Evolutionary conservation across 2,888 invertebrate genomes (phyloP).

Genomic region (Notodonta ziczac): DNA sequence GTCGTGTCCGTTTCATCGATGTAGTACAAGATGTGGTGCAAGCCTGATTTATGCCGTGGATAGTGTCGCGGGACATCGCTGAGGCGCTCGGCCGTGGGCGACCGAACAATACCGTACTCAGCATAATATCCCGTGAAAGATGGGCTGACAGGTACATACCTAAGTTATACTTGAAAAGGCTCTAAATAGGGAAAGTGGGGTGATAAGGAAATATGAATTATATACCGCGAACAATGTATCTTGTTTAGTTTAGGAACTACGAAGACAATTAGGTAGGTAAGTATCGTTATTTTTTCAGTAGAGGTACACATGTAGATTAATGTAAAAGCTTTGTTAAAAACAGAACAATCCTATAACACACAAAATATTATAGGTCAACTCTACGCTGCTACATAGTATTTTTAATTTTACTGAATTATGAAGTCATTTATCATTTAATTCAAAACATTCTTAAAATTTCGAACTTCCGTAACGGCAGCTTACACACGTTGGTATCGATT

Average conservation of each 20-base stretch:
- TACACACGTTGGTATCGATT: not conserved
- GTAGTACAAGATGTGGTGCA: constrained; percentile 62
- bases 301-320: no score
- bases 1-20: constrained; percentile 56
- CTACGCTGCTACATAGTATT: no score
- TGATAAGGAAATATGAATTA: not conserved
- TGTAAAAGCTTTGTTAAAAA: no score
- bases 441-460: not conserved
- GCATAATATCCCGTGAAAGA: constrained; percentile 44
- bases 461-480: not conserved
- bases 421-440: not conserved
- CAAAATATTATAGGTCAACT: no score
- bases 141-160: constrained; percentile 40
- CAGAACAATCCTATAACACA: no score
- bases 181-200: constrained; percentile 4
- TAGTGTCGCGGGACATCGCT: constrained; percentile 57
- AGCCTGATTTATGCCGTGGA: constrained; percentile 64
- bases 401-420: not conserved
- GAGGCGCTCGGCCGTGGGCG: constrained; percentile 48
- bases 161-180: constrained; percentile 10
- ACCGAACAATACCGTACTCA: constrained; percentile 41
- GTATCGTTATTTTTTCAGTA: no score
- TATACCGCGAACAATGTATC: not conserved
- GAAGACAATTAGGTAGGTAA: no score
- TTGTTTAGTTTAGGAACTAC: no score